These are phyloP conservation scores for Cardiocondyla obscurior DNA, from an alignment of 1,140 invertebrate species.

Conservation along the genomic window DNA sequence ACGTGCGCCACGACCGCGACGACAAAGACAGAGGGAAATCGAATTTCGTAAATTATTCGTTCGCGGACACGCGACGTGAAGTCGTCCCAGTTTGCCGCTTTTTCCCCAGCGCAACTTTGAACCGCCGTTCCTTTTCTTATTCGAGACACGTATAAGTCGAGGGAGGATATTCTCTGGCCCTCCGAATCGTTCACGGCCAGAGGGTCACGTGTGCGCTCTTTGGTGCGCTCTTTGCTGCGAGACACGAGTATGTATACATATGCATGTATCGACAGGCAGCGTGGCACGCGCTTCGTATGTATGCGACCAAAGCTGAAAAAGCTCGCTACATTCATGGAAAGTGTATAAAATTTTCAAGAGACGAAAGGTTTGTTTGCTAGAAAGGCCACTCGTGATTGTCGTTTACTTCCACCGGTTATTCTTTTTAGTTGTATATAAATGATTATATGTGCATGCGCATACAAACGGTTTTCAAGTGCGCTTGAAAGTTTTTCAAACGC, in stretches of 20 bases:
- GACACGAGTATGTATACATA: not conserved
- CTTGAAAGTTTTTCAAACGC: not conserved
- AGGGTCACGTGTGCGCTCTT: not conserved
- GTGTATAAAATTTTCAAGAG: conserved; percentile 12
- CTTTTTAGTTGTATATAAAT: not conserved
- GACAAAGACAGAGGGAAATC: conserved; percentile 19
- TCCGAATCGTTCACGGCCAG: conserved; percentile 23
- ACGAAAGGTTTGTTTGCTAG: not conserved
- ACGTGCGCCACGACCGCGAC: not conserved
- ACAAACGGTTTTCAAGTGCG: not conserved
- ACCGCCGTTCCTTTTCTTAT: conserved; percentile 11
- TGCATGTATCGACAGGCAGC: conserved; percentile 2
- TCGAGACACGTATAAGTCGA: conserved; percentile 43
- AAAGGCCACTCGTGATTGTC: not conserved
- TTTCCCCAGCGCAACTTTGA: not conserved
- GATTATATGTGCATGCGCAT: not conserved
- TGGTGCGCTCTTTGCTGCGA: not conserved
- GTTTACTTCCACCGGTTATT: not conserved
- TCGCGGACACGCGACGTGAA: conserved; percentile 19
- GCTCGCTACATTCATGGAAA: conserved; percentile 2
- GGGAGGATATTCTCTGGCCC: conserved; percentile 26
- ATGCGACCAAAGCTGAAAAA: not conserved
- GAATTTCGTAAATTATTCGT: conserved; percentile 55
- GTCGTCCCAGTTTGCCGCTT: not conserved
- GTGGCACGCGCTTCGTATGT: conserved; percentile 17